Conservation (phyloP, 2,797 vertebrate genomes). For the Sebastes glaucus region DNA sequence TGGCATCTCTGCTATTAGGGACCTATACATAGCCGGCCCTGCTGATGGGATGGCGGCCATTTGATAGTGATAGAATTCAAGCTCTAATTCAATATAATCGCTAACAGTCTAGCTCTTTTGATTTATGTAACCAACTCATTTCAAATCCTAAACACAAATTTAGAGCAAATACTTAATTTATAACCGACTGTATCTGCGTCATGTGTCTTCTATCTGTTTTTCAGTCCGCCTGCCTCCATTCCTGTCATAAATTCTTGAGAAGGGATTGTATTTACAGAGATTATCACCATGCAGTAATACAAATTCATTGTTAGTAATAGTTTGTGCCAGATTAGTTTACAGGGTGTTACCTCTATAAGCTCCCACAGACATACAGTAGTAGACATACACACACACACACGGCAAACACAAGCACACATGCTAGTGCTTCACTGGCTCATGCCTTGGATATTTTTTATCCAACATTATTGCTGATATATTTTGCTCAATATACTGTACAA, state of each 20-base stretch:
- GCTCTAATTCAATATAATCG: slow-evolving; percentile 48
- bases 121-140: slow-evolving; percentile 7
- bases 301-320: slow-evolving; percentile 17
- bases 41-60: background rate
- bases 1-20: slow-evolving; percentile 28
- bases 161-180: background rate
- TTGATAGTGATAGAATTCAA: slow-evolving; percentile 42
- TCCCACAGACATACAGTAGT: background rate
- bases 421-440: background rate
- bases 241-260: background rate
- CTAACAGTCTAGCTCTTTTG: background rate
- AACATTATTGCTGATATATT: background rate
- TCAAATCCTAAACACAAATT: background rate
- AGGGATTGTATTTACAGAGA: slow-evolving; percentile 1
- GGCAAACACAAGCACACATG: background rate
- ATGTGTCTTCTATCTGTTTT: background rate
- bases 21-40: slow-evolving; percentile 59
- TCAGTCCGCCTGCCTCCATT: background rate
- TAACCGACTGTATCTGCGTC: background rate
- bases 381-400: background rate
- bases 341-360: background rate
- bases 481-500: background rate
- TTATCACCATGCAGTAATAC: slow-evolving; percentile 8
- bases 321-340: slow-evolving; percentile 15
- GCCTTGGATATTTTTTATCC: background rate